Percentiles rank a stretch among this genome's conserved stretches.
Conservation (phyloP, 2,797 vertebrate species). For the Danionella dracula region DNA sequence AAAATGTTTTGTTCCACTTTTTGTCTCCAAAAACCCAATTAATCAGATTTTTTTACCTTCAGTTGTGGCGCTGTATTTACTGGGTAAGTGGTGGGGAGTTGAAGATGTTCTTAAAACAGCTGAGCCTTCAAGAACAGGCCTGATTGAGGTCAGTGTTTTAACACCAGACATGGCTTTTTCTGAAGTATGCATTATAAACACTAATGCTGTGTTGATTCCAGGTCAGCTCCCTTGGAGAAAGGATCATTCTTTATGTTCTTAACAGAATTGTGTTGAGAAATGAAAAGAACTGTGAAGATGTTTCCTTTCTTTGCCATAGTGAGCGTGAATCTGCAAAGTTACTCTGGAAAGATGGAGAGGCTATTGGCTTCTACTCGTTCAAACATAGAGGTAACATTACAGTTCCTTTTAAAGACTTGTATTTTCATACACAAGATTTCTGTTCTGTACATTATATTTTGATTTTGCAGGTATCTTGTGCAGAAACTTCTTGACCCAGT, state of each 20-base stretch:
- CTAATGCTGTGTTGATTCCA: conserved; percentile 45
- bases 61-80: conserved; percentile 82
- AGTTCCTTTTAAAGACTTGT: too few relatives aligned
- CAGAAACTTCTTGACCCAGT: conserved; percentile 47
- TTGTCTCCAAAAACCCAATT: too few relatives aligned
- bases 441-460: background rate
- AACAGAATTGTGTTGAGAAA: conserved; percentile 86
- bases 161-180: too few relatives aligned
- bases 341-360: conserved; percentile 83
- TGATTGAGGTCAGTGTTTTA: conserved; percentile 63
- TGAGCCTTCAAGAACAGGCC: conserved; percentile 68
- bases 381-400: conserved; percentile 73
- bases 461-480: conserved; percentile 66
- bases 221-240: conserved; percentile 80
- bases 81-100: conserved; percentile 80
- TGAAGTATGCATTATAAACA: background rate
- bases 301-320: conserved; percentile 81
- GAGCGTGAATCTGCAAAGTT: conserved; percentile 80
- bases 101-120: conserved; percentile 80
- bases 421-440: too few relatives aligned
- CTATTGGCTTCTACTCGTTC: conserved; percentile 88
- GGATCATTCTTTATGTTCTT: conserved; percentile 83
- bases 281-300: conserved; percentile 74
- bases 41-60: too few relatives aligned
- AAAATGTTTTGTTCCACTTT: background rate